These are phyloP conservation scores for Crotalus tigris DNA, from an alignment of 2,113 vertebrate genomes.

Conservation along the genomic window DNA sequence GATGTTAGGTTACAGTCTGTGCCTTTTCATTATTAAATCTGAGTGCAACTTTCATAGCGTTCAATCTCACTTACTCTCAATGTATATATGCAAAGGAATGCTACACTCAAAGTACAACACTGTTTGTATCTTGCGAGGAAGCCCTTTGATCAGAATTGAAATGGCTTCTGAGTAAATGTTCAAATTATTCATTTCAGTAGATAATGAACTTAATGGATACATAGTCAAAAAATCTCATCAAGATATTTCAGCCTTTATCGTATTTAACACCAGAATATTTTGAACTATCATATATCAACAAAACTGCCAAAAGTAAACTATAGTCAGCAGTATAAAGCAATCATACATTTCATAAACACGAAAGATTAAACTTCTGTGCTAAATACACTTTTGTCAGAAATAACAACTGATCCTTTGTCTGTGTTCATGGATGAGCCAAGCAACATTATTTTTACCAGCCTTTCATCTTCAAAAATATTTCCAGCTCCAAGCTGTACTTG, in stretches of 20 bases:
- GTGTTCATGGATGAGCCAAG: fast-evolving
- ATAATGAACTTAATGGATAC: neutral
- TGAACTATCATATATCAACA: neutral
- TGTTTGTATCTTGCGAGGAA: neutral
- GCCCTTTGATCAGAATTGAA: neutral
- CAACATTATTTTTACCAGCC: conserved; percentile 1
- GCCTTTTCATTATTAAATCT: neutral
- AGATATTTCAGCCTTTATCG: neutral
- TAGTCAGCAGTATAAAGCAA: fast-evolving
- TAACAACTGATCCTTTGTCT: neutral
- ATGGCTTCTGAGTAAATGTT: neutral
- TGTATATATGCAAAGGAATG: neutral
- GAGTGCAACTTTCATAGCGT: neutral
- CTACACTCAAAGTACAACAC: neutral
- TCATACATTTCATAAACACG: neutral
- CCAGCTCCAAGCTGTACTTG: neutral
- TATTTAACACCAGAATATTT: neutral
- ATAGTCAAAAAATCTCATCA: neutral
- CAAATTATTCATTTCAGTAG: neutral
- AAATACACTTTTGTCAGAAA: neutral
- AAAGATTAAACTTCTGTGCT: fast-evolving
- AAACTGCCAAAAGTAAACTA: neutral
- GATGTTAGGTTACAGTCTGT: neutral
- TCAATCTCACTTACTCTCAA: neutral
- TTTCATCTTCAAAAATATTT: conserved; percentile 11